Evolutionary conservation across 2,113 vertebrate species (phyloP), one percentile per base, ranked within the genome.

Genomic region (Propithecus coquereli): DNA sequence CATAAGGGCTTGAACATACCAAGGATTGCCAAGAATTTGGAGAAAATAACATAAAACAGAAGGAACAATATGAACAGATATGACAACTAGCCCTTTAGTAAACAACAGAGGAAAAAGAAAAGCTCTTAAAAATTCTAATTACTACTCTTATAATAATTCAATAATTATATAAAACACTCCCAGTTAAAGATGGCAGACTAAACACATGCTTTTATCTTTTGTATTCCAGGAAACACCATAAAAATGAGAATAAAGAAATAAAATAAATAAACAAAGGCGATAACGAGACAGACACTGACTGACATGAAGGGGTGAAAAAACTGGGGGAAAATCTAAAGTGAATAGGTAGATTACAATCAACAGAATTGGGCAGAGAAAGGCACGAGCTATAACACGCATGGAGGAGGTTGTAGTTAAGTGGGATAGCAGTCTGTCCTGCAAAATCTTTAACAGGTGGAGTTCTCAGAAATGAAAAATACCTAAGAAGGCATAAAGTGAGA

Each of bases 11-110:
- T 93, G 32, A 93, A 27, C 13, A 32, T 23, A 93, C 5, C 2
- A 91, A 84, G 37, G 30, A 88, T 8, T 76, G 25, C 27, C 82
- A 85, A 95, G 66, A 96, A 93, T 61, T 37, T n/a, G n/a, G 95
- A 43, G 30, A 68, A 95, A 91, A 94, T 27, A 79, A 79, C 22
- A n/a, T 45, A 92, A 96, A 85, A 84, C 47, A 47, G 30, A 95
- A 81, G 40, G 8, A 88, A 91, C 8, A 95, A 88, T 50, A 94
- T 61, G 43, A 91, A 88, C 50, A 74, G 84, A 74, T 14, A 70
- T 8, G 82, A 61, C 57, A 74, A 88, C 14, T 47, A 91, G 83
- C 18, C 20, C 30, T 95, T 91, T 43, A 77, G 52, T 90, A 83
- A 83, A 50, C 20, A 87, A 70, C 37, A 40, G 59, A 40, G 45